phyloP scores from a whole-genome alignment of 2,113 vertebrate species.

The Gnathonemus echidnorhynchus region DNA sequence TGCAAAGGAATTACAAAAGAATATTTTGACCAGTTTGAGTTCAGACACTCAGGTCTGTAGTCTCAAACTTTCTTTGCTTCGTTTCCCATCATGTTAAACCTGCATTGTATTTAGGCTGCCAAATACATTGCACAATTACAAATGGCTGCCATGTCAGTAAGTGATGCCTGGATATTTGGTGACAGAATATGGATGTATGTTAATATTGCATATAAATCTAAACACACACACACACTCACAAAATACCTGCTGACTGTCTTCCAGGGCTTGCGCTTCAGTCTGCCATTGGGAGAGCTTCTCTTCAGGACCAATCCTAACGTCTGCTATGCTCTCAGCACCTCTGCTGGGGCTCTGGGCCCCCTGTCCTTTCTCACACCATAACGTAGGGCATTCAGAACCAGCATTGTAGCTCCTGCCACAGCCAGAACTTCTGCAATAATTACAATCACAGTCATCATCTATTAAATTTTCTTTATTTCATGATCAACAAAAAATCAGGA shows the following conservation, averaged over 20 bases:
- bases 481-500: not conserved
- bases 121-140: not conserved
- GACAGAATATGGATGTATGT: not conserved
- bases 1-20: not conserved
- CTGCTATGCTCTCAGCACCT: constrained; percentile 13
- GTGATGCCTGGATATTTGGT: not conserved
- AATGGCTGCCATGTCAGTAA: not conserved
- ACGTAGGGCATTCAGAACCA: constrained; percentile 12
- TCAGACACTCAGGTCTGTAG: not conserved
- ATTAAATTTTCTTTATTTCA: not conserved
- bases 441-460: not conserved
- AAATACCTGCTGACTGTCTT: constrained; percentile 43
- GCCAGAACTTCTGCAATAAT: constrained; percentile 15
- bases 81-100: not conserved
- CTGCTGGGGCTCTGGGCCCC: constrained; percentile 19
- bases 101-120: not conserved
- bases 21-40: not conserved
- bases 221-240: too few species aligned
- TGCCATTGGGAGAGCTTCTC: constrained; percentile 44
- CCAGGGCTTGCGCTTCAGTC: constrained; percentile 27
- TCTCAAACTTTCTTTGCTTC: not conserved
- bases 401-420: constrained; percentile 18
- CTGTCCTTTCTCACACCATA: constrained; percentile 10
- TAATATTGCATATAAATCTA: not conserved
- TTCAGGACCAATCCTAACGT: constrained; percentile 40